Evolutionary conservation across 2,888 invertebrate genomes (phyloP).

Genomic region (Nemapogon koenigi): DNA sequence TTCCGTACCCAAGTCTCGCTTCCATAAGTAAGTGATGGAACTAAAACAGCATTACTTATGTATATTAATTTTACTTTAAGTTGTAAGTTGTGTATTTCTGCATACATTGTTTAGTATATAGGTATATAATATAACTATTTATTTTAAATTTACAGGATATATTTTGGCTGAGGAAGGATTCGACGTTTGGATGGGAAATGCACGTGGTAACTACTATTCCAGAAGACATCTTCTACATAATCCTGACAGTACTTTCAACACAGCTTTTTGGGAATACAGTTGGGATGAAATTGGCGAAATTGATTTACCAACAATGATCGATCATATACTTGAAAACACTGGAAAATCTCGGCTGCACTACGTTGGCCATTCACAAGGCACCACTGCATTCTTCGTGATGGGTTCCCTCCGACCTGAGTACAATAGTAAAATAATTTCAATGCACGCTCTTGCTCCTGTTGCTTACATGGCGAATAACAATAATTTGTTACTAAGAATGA

Average conservation of each 20-base stretch:
- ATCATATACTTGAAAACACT: conserved; percentile 69
- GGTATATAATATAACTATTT: too few species aligned
- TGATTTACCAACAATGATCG: conserved; percentile 84
- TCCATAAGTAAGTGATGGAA: too few species aligned
- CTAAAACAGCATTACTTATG: too few species aligned
- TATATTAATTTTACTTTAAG: too few species aligned
- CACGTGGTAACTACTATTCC: conserved; percentile 75
- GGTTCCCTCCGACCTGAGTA: conserved; percentile 69
- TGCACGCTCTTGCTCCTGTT: conserved; percentile 75
- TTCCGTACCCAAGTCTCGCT: too few species aligned
- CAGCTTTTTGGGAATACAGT: conserved; percentile 73
- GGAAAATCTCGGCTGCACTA: conserved; percentile 70
- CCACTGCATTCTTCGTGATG: conserved; percentile 73
- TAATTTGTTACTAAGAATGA: conserved; percentile 45
- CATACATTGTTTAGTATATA: too few species aligned
- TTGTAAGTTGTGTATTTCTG: too few species aligned
- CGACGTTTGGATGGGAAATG: conserved; percentile 85
- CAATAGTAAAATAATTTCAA: conserved; percentile 69
- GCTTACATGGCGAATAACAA: conserved; percentile 66
- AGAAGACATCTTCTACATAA: conserved; percentile 56
- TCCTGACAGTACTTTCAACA: conserved; percentile 34
- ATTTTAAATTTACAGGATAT: conserved; percentile 45
- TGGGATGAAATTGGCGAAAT: conserved; percentile 83
- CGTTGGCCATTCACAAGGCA: conserved; percentile 80
- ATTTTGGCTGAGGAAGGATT: conserved; percentile 73